Conservation (phyloP, 2,888 invertebrate species). For the Incurvaria masculella region DNA sequence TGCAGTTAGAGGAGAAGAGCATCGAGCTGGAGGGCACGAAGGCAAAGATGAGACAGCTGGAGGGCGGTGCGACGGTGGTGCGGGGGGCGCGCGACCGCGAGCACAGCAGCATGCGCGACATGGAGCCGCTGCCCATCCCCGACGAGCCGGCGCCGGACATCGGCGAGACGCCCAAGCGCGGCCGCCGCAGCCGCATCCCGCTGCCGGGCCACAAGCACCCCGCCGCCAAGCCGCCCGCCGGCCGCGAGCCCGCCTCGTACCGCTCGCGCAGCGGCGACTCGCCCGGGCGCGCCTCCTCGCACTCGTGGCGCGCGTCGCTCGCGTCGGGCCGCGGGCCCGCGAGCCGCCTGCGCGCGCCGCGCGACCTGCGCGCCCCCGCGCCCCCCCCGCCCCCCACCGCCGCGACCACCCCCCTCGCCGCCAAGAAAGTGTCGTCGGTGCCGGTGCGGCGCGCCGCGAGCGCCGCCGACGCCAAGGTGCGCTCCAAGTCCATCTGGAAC, state of each 20-base stretch:
- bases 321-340: constrained; percentile 18
- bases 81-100: constrained; percentile 29
- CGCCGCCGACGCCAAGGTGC: constrained; percentile 53
- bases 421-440: constrained; percentile 33
- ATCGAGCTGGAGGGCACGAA: constrained; percentile 82
- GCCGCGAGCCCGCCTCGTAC: constrained; percentile 20
- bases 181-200: constrained; percentile 66
- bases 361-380: constrained; percentile 27
- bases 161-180: constrained; percentile 47
- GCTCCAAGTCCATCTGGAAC: constrained; percentile 67
- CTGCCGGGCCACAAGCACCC: constrained; percentile 54
- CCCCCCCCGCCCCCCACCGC: constrained; percentile 33
- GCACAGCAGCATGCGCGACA: constrained; percentile 38
- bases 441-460: constrained; percentile 32
- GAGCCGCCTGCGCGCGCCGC: constrained; percentile 25
- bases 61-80: constrained; percentile 39
- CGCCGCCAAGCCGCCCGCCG: constrained; percentile 51
- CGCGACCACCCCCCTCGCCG: constrained; percentile 34
- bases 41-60: constrained; percentile 72
- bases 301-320: constrained; percentile 17
- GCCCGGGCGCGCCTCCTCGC: constrained; percentile 47
- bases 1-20: constrained; percentile 75
- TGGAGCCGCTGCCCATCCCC: constrained; percentile 43
- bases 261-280: constrained; percentile 43
- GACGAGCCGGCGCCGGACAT: constrained; percentile 53